Base-by-base conservation (phyloP, 2,113 vertebrate species). In the Paramormyrops kingsleyae region DNA sequence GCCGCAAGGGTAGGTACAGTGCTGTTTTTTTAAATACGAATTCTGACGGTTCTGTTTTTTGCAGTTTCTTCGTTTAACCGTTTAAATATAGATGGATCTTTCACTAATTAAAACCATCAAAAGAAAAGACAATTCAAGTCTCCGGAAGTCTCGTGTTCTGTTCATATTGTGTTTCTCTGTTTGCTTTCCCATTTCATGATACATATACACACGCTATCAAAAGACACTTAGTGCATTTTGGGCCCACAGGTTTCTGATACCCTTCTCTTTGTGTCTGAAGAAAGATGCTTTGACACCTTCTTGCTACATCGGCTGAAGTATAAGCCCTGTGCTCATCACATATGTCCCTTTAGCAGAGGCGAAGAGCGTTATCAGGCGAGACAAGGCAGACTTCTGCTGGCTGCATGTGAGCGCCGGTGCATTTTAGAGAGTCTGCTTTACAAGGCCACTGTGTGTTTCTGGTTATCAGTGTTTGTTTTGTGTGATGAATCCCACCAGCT, bases 1-100 rank as follows among this genome's bases (percentile, higher is more conserved):
- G 97, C 96, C 95, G 95, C 89, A 99, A 99, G 98, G 98, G 99
- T 99, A 99, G 96, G 99, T 99, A 98, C 97, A 95, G 92, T 91
- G 85, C 94, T 56, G 13, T 56, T 87, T 87, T 35, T 39, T 87
- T 53, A 7, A 35, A 35, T 53, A 50, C 5, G 47, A 21, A 50
- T 53, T 87, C 47, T 87, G 47, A 50, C n/a, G 50, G 4, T 86
- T 44, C 62, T 66, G 62, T 66, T 27, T 66, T 19, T 66, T 66
- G n/a, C n/a, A 27, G 24, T 66, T 66, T 66, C 9, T 66, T 66
- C 62, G 2, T 83, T 83, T 83, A 44, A 44, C 21, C 35, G 15
- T 83, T 83, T 17, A 83, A 42, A 19, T 1, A 17, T 83, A 10
- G 31, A 42, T 44, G 5, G 3, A 17, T 44, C 80, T 39, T 21